Base-by-base conservation (phyloP, 2,888 invertebrate species). In the Mechanitis mazaeus region DNA sequence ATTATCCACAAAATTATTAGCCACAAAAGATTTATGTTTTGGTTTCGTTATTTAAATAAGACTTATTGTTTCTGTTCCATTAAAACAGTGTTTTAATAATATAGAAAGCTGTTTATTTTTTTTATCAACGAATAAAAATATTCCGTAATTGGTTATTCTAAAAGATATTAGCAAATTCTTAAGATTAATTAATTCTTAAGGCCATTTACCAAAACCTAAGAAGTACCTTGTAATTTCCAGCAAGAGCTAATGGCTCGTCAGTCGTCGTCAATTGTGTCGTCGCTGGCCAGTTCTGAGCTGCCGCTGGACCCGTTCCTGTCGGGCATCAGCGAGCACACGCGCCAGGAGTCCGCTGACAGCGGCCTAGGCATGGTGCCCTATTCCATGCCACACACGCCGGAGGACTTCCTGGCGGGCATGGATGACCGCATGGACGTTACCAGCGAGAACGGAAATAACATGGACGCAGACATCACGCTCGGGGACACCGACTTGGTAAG, bases 321-420 rank as follows among this genome's bases (percentile, higher is more conserved):
- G 3, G 94, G 95, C 57, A 90, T 95, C 73, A 94, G 94, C 60
- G 97, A 97, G 77, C 98, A 98, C 86, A 95, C 97, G 73, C 92
- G 98, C 68, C 98, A 98, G 85, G 98, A 97, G 86, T 97, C 97
- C 11, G 96, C 96, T 11, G 98, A 98, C 85, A 97, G 97, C 83
- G 98, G 98, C 59, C 92, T 98, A 67, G 97, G 97, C 77, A 95
- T 97, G 91, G 95, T 95, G 50, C 94, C 94, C 70, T 97, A 97
- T 87, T 96, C 96, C 66, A 93, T 97, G 91, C 96, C 97, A 55
- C 95, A 96, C 84, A 97, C 97, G 60, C 97, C 97, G 4, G 97
- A 97, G 82, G 97, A 97, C 90, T 97, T 97, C 90, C 93, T 97
- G 72, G 93, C 95, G 64, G 94, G 95, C 77, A 96, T 97, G 91